Percentiles rank a stretch among this genome's conserved stretches.
These are phyloP conservation scores for Chiroxiphia lanceolata DNA, from an alignment of 2,797 vertebrate species.

Conservation along the genomic window DNA sequence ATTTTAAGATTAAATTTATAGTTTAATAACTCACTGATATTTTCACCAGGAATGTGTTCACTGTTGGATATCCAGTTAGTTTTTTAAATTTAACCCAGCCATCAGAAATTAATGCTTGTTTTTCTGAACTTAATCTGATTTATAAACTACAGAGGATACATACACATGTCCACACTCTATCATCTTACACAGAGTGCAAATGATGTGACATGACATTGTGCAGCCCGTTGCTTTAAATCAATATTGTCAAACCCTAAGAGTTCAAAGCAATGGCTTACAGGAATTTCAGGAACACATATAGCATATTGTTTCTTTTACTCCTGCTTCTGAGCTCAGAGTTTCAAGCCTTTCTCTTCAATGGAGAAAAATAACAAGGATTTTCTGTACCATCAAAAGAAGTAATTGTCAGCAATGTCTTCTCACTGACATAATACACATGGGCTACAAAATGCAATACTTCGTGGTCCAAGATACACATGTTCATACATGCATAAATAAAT, in stretches of 20 bases:
- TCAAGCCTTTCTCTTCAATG: background rate
- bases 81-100: slow-evolving; percentile 36
- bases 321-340: background rate
- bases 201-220: background rate
- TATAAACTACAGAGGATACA: slow-evolving; percentile 25
- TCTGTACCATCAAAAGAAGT: background rate
- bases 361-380: background rate
- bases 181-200: background rate
- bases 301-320: background rate
- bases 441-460: background rate
- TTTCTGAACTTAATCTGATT: slow-evolving; percentile 24
- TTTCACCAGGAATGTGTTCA: slow-evolving; percentile 55
- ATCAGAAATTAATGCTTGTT: slow-evolving; percentile 1
- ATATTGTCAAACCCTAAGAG: background rate
- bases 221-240: slow-evolving; percentile 30
- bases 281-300: background rate
- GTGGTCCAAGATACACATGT: background rate
- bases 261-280: background rate
- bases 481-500: background rate
- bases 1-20: slow-evolving; percentile 58
- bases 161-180: background rate
- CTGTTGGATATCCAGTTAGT: background rate
- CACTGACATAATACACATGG: background rate
- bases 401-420: background rate
- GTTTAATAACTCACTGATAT: slow-evolving; percentile 53